phyloP scores from a whole-genome alignment of 2,888 invertebrate genomes.

The Drosophila conformis region DNA sequence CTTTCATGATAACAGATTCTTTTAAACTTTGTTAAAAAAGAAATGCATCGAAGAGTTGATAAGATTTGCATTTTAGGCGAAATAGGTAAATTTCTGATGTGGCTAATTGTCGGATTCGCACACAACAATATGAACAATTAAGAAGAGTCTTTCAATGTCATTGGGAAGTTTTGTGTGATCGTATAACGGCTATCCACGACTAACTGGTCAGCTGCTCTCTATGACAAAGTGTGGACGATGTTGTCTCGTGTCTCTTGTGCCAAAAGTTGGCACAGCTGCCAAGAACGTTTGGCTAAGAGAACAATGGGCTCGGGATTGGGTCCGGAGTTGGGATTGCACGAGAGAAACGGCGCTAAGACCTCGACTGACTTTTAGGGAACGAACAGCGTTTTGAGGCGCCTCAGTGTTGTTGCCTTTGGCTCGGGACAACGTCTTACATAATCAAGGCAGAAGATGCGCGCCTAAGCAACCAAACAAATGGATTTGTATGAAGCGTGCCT shows the following conservation, averaged over 20 bases:
- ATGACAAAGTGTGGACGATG: conserved; percentile 41
- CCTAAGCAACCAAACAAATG: conserved; percentile 51
- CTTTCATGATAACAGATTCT: not conserved
- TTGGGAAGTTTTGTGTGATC: conserved; percentile 4
- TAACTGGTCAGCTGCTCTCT: conserved; percentile 61
- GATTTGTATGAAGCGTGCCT: conserved; percentile 73
- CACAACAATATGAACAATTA: not conserved
- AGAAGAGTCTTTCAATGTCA: not conserved
- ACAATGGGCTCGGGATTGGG: conserved; percentile 57
- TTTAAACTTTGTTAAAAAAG: not conserved
- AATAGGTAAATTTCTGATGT: not conserved
- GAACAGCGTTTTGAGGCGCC: conserved; percentile 46
- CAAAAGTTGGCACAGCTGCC: conserved; percentile 70
- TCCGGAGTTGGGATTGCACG: conserved; percentile 19
- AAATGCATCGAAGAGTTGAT: not conserved
- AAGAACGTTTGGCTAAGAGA: conserved; percentile 34
- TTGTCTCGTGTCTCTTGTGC: conserved; percentile 56
- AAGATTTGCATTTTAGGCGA: not conserved
- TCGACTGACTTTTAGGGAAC: conserved; percentile 71
- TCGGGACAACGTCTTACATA: conserved; percentile 63
- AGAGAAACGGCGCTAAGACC: conserved; percentile 59
- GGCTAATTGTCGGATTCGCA: not conserved
- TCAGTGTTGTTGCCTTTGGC: conserved; percentile 59
- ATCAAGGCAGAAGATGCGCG: conserved; percentile 62
- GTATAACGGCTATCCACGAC: conserved; percentile 28